Evolutionary conservation across 2,797 vertebrate genomes (phyloP).

Genomic region (Dendrocincla tyrannina): DNA sequence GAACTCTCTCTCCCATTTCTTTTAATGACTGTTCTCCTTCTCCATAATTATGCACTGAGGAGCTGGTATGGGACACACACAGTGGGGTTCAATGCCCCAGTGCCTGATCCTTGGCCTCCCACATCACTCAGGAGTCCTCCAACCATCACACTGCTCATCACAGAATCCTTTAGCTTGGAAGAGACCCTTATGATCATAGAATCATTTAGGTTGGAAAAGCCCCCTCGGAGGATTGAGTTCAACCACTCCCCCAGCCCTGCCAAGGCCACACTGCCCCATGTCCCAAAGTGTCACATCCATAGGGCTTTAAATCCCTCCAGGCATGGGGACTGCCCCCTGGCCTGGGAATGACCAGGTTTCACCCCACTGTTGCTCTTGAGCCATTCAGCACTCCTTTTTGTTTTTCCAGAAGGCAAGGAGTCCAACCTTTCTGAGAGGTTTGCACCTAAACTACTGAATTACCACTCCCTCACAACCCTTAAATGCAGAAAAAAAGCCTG

Average conservation of each 20-base stretch:
- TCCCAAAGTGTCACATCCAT: background rate
- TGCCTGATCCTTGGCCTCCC: background rate
- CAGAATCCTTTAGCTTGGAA: background rate
- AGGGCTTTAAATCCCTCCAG: background rate
- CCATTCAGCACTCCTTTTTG: background rate
- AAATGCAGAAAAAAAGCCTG: too few species aligned
- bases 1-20: background rate
- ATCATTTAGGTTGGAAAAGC: background rate
- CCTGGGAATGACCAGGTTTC: background rate
- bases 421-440: background rate
- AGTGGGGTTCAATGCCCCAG: accelerated
- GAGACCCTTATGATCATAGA: background rate
- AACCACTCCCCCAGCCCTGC: background rate
- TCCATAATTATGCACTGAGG: background rate
- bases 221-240: background rate
- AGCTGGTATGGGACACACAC: background rate
- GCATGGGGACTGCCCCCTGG: accelerated
- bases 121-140: background rate
- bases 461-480: background rate
- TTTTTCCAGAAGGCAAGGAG: background rate
- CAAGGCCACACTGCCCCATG: background rate
- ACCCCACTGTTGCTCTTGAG: background rate
- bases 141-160: accelerated
- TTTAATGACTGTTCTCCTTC: background rate
- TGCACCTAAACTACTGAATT: background rate